Evolutionary conservation across 2,113 vertebrate genomes (phyloP).

Genomic region (Dicaeum eximium): DNA sequence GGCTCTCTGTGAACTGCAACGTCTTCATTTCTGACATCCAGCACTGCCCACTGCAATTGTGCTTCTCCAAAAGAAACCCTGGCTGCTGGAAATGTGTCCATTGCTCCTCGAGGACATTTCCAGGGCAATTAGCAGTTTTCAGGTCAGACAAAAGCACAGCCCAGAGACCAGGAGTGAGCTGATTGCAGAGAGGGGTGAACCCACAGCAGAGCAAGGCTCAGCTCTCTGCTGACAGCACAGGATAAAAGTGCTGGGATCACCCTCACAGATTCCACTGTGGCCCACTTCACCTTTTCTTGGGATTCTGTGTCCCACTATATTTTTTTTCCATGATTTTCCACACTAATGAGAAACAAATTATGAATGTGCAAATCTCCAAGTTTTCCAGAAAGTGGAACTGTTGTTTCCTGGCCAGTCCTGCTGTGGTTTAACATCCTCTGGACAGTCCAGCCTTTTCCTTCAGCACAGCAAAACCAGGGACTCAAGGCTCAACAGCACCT

Average conservation of each 20-base stretch:
- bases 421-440: background rate
- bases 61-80: background rate
- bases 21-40: background rate
- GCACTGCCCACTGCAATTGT: background rate
- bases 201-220: rapidly evolving
- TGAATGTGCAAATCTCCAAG: background rate
- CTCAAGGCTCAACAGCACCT: background rate
- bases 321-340: background rate
- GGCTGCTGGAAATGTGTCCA: background rate
- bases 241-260: background rate
- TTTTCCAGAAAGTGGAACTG: background rate
- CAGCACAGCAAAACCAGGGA: background rate
- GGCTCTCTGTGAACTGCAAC: background rate
- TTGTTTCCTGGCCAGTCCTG: background rate
- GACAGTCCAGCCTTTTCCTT: background rate
- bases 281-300: background rate
- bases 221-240: background rate
- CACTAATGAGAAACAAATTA: background rate
- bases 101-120: background rate
- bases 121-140: background rate
- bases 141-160: background rate
- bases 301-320: rapidly evolving
- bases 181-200: background rate
- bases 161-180: background rate
- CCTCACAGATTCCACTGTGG: background rate